Evolutionary conservation across 2,113 vertebrate species (phyloP).

Genomic region (Plectropomus leopardus): DNA sequence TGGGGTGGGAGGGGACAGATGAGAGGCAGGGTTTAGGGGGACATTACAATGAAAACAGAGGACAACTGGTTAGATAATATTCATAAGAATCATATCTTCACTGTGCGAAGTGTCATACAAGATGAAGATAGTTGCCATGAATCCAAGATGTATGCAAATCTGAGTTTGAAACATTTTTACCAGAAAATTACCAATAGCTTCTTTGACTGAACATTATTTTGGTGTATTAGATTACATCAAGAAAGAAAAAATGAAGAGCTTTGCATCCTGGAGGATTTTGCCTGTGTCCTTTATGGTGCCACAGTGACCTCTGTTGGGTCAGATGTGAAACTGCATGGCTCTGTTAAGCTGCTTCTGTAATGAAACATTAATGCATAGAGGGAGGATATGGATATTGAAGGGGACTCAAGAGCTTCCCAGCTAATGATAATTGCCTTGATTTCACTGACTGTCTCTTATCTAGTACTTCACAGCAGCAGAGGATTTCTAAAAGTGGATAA

Average conservation of each 20-base stretch:
- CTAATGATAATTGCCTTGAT: neutral
- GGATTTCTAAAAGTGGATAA: neutral
- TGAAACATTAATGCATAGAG: neutral
- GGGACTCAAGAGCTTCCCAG: neutral
- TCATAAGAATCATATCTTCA: slow-evolving; percentile 26
- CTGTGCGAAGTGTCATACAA: slow-evolving; percentile 2
- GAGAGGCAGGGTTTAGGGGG: slow-evolving; percentile 20
- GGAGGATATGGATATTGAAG: neutral
- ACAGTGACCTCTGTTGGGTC: slow-evolving; percentile 69
- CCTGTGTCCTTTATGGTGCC: slow-evolving; percentile 10
- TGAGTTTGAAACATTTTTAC: neutral
- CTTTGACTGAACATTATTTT: neutral
- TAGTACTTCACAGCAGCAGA: neutral
- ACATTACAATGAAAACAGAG: slow-evolving; percentile 55
- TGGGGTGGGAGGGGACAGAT: slow-evolving; percentile 36
- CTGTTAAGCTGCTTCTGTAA: neutral
- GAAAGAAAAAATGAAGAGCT: neutral
- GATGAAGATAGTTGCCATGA: slow-evolving; percentile 44
- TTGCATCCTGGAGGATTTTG: accelerated
- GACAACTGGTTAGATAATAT: slow-evolving; percentile 22
- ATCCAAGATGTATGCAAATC: neutral
- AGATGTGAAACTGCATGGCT: slow-evolving; percentile 24
- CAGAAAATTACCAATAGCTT: neutral
- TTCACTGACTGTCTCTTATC: neutral
- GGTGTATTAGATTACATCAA: neutral